Conservation (phyloP, 2,113 vertebrate genomes). For the Indicator maculatus region DNA sequence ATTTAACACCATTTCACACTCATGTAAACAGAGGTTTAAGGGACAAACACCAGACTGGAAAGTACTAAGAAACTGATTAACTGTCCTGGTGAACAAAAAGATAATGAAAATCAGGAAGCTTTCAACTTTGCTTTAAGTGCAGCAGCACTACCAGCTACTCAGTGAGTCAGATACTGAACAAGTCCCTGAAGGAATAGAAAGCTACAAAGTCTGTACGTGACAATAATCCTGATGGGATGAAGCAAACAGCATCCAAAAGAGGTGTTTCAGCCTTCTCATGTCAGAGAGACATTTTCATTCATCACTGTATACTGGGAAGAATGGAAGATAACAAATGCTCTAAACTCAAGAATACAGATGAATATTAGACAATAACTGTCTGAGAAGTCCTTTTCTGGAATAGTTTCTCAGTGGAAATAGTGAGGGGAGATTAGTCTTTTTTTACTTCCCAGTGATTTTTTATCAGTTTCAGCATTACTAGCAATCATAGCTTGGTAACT, state of each 20-base stretch:
- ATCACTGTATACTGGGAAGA: not conserved
- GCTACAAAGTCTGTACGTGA: not conserved
- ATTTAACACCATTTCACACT: not conserved
- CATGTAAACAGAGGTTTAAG: not conserved
- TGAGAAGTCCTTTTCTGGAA: not conserved
- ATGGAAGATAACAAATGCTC: not conserved
- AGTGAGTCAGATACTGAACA: not conserved
- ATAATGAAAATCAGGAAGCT: not conserved
- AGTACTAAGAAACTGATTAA: not conserved
- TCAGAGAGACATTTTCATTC: accelerated
- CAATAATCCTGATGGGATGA: not conserved
- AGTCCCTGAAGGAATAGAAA: not conserved
- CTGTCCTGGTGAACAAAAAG: not conserved
- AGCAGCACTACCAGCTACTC: not conserved
- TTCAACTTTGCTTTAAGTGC: not conserved
- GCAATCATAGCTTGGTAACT: not conserved
- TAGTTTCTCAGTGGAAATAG: not conserved
- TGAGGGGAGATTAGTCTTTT: not conserved
- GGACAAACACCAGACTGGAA: not conserved
- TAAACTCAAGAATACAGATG: not conserved
- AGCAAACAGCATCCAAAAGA: not conserved
- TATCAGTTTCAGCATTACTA: not conserved
- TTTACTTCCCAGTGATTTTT: not conserved
- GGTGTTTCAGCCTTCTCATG: not conserved
- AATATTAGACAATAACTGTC: not conserved